Evolutionary conservation across 2,113 vertebrate species (phyloP), one percentile per base, ranked within the genome.

Genomic region (Odontophorus gujanensis): DNA sequence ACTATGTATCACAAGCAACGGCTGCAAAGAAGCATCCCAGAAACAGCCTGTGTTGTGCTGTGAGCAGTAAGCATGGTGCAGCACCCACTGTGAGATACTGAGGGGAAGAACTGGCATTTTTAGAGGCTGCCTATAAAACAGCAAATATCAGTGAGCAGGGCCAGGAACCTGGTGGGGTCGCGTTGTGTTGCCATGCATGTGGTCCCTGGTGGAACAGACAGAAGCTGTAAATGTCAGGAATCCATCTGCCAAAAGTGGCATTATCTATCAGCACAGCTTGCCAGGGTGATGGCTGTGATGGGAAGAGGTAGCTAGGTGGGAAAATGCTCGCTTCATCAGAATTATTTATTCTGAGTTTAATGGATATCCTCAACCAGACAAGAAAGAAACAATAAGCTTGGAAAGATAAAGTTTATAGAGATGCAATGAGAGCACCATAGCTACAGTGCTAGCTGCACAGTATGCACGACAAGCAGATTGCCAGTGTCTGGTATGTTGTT

Each of bases 181-280:
- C 50, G 66, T 18, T 82, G 42, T 76, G 75, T 87, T 93, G 79
- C 81, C 63, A 71, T 69, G 45, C 38, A 80, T 13, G 17, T 81
- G 76, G 67, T 83, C 75, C 86, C 81, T 82, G 85, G 68, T 21
- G 63, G 92, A 94, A 92, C 19, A 4, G 45, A 48, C 71, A 94
- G 76, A 76, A 81, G 75, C 58, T 62, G 32, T 91, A 85, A 92
- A 94, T 92, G 84, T 93, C 91, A 89, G 55, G 63, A 80, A 77
- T 89, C 62, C 89, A 4, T 83, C 61, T 76, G 71, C 43, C 66
- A 87, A 92, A 92, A 10, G 25, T 40, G 92, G 58, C 48, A 63
- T 80, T 26, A 63, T 90, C 65, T 90, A 61, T 81, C 80, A 93
- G 69, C 38, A 82, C 76, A 85, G 30, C 58, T 25, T 82, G 62